Base-by-base conservation (phyloP, 2,113 vertebrate genomes). In the Prochilodus magdalenae region DNA sequence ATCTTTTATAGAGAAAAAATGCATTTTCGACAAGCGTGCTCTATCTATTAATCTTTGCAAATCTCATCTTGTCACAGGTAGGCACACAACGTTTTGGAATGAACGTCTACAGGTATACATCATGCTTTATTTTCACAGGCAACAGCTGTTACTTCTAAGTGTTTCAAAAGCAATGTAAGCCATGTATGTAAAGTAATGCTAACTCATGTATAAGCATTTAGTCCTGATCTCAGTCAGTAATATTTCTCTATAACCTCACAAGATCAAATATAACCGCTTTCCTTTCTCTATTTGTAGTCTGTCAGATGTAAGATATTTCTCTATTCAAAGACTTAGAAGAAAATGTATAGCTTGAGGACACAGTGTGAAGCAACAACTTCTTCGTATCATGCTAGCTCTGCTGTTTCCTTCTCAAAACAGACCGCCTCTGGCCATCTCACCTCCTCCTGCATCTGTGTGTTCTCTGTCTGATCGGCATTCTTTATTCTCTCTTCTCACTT, bases 351-450 rank as follows among this genome's bases (percentile, higher is more conserved):
- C 88, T 88, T 44, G 71, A 88, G 85, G 86, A 85, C 86, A 74
- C 78, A 24, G 7, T 29, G 84, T 69, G 83, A 60, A 78, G 88
- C 84, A 84, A 89, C 67, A 40, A 83, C 73, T 87, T 85, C 70
- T 86, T 87, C 88, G 86, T 79, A 76, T 83, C 74, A 78, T 83
- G 82, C 90, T 89, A 73, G 65, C 67, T 76, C 81, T 83, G 81
- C 67, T 59, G 65, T 77, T 84, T 69, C 62, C 63, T 75, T 72
- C 47, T 30, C 60, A 84, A 83, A 73, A 79, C 71, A 81, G 40
- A 80, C 83, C 66, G 91, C 93, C 92, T 91, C 60, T 1, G 86
- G 93, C 90, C 89, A 89, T 89, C 88, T 89, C 90, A 89, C 88
- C 92, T 81, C 79, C 24, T 85, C 88, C 82, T 55, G 78, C 79